Evolutionary conservation across 2,888 invertebrate genomes (phyloP).

Genomic region (Lithophane ornitopus): DNA sequence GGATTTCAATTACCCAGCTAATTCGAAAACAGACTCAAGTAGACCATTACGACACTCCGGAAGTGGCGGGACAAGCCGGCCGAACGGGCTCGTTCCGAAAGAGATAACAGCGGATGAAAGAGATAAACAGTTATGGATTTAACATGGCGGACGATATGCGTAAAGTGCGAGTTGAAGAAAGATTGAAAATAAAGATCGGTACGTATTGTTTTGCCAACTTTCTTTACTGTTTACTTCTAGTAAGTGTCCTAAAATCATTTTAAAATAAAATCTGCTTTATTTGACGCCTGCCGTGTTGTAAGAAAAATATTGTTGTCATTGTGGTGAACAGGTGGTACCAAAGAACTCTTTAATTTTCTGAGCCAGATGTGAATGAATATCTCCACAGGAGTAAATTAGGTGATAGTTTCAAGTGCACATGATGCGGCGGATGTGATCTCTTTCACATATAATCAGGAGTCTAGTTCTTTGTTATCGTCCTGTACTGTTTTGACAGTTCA

Average conservation of each 20-base stretch:
- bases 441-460: slow-evolving; percentile 60
- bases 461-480: slow-evolving; percentile 84
- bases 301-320: slow-evolving; percentile 82
- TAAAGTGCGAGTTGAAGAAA: slow-evolving; percentile 97
- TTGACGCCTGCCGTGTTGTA: slow-evolving; percentile 27
- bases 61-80: slow-evolving; percentile 90
- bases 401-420: slow-evolving; percentile 57
- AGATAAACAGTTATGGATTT: slow-evolving; percentile 94
- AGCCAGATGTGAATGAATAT: slow-evolving; percentile 78
- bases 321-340: slow-evolving; percentile 88
- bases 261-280: slow-evolving; percentile 30
- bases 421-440: slow-evolving; percentile 56
- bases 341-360: slow-evolving; percentile 74
- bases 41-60: slow-evolving; percentile 91
- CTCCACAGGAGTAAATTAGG: slow-evolving; percentile 62
- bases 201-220: slow-evolving; percentile 86
- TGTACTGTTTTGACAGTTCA: slow-evolving; percentile 86
- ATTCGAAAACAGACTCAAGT: slow-evolving; percentile 85
- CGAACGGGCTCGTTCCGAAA: slow-evolving; percentile 90
- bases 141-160: slow-evolving; percentile 98
- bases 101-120: slow-evolving; percentile 91
- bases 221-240: slow-evolving; percentile 50
- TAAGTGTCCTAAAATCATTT: slow-evolving; percentile 45
- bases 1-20: slow-evolving; percentile 74
- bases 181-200: slow-evolving; percentile 98